Conservation (phyloP, 2,888 invertebrate genomes). For the Machimus rusticus region DNA sequence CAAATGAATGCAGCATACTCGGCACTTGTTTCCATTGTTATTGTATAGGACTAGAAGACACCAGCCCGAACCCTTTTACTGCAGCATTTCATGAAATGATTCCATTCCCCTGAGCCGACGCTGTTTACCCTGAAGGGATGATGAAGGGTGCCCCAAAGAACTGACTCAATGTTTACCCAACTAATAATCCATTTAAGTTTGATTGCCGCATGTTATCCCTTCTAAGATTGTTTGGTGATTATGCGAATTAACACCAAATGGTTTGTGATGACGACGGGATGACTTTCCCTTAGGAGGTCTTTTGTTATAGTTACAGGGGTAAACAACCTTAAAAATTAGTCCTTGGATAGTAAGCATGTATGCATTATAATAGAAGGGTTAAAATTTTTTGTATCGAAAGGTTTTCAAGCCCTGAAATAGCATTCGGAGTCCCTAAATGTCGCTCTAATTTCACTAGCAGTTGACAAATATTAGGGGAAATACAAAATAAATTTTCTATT, state of each 20-base stretch:
- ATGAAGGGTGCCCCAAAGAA: constrained; percentile 10
- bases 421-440: not conserved
- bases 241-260: constrained; percentile 48
- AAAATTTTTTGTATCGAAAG: not conserved
- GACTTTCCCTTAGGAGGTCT: not conserved
- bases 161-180: constrained; percentile 47
- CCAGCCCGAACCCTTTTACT: not conserved
- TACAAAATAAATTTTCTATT: not conserved
- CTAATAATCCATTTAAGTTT: constrained; percentile 50
- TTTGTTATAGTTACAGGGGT: not conserved
- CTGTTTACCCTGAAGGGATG: not conserved
- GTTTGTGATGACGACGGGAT: constrained; percentile 26
- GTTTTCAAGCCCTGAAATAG: not conserved
- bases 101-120: not conserved
- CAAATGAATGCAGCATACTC: not conserved
- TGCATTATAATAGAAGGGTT: not conserved
- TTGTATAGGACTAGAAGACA: not conserved
- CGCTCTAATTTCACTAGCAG: not conserved
- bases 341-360: not conserved
- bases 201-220: constrained; percentile 50
- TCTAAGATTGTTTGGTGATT: constrained; percentile 46
- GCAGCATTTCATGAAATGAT: not conserved
- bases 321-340: not conserved
- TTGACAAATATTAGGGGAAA: not conserved
- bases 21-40: not conserved